Evolutionary conservation across 2,113 vertebrate species (phyloP), one percentile per base, ranked within the genome.

Genomic region (Ondatra zibethicus): DNA sequence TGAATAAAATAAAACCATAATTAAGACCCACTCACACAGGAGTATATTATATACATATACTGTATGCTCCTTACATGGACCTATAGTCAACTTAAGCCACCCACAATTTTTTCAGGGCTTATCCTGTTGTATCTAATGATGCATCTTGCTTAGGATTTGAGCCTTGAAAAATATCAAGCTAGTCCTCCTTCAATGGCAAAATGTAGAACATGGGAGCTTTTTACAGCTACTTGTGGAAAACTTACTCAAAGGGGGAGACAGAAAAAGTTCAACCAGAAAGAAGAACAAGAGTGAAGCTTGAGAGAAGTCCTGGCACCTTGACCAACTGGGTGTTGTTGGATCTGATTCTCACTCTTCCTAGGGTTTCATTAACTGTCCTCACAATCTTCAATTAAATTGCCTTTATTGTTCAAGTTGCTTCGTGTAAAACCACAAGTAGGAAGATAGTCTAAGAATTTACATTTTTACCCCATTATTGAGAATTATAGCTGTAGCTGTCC

Each of bases 201-300:
- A 89, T 66, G 52, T 61, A 55, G 91, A 94, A 78, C 27, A 52
- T 50, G 5, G 70, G 58, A 85, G 23, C 0, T 25, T 73, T 85
- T 86, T n/a, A 77, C 0, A 89, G 25, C 39, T 88, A 50, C 6
- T 42, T 27, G 31, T 47, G 66, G 55, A 55, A 89, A 78, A 36
- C 12, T 65, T 47, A 12, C 84, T 19, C 50, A 25, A 50, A 88
- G 33, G 75, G 31, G 93, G 5, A 94, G 65, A 68, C 5, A 88
- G 65, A 66, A 55, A 25, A 63, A 88, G 42, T 73, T 84, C 91
- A 95, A 77, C 7, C 65, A 93, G 61, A 96, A 89, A 89, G 72
- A 91, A 27, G 66, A 91, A n/a, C 21, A 61, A n/a, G 89, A 52
- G 42, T 0, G 9, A 92, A 19, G 84, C 55, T 3, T 31, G 68